A percentile compares a stretch with the other conserved stretches of the same genome.
Conservation (phyloP, 2,888 invertebrate species). For the Drosophila birchii region DNA sequence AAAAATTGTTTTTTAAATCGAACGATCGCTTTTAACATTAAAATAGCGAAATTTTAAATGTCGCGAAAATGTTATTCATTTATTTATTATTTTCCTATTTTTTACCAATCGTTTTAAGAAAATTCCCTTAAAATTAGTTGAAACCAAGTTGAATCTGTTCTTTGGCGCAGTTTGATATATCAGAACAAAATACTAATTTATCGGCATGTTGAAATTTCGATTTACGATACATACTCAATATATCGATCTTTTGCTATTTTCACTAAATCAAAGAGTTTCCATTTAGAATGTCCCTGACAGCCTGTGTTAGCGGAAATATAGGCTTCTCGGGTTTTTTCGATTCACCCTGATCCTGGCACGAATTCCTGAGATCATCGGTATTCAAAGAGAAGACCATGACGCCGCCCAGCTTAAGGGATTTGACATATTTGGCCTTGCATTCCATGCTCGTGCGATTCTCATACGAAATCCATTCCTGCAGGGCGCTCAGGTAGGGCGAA, state of each 20-base stretch:
- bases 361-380: constrained; percentile 89
- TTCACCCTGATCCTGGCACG: constrained; percentile 83
- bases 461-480: constrained; percentile 92
- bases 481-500: constrained; percentile 91
- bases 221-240: neutral
- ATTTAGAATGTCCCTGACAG: constrained; percentile 46
- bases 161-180: constrained; percentile 3
- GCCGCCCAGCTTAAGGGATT: constrained; percentile 89
- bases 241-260: neutral
- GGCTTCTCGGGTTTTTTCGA: constrained; percentile 34
- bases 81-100: neutral
- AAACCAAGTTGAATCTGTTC: neutral
- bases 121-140: neutral
- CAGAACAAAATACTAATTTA: neutral
- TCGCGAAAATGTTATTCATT: neutral
- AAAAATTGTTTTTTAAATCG: too few species aligned
- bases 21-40: too few species aligned
- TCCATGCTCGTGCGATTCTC: constrained; percentile 90
- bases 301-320: constrained; percentile 77
- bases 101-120: neutral
- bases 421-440: constrained; percentile 89
- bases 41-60: neutral
- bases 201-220: neutral
- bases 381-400: constrained; percentile 94
- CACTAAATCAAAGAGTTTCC: constrained; percentile 7